Conservation (phyloP, 2,888 invertebrate species). For the Agrilus biguttatus region DNA sequence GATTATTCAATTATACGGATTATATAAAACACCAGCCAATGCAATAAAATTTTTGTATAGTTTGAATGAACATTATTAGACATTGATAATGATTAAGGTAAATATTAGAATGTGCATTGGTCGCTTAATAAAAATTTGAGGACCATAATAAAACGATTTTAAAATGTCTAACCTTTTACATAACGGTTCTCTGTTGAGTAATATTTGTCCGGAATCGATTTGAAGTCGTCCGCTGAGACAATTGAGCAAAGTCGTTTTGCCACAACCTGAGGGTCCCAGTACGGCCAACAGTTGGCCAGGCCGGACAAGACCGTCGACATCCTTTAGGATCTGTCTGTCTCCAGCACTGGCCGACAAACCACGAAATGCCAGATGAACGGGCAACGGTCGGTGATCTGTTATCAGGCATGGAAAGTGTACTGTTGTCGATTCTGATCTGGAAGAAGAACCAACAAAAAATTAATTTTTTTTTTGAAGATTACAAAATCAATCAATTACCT, state of each 20-base stretch:
- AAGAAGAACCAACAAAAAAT: slow-evolving; percentile 16
- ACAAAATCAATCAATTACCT: too few species aligned
- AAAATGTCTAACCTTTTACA: slow-evolving; percentile 14
- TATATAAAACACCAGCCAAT: too few species aligned
- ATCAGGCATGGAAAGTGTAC: slow-evolving; percentile 45
- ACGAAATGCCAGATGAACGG: slow-evolving; percentile 51
- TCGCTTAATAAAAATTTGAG: not conserved
- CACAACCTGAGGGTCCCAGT: slow-evolving; percentile 68
- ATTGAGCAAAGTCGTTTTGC: slow-evolving; percentile 67
- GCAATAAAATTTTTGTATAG: too few species aligned
- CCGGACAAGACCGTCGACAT: slow-evolving; percentile 58
- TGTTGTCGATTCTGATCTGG: slow-evolving; percentile 44
- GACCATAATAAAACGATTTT: not conserved
- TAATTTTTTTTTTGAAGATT: too few species aligned
- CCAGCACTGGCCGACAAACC: slow-evolving; percentile 41
- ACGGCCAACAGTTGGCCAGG: slow-evolving; percentile 68
- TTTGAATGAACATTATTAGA: too few species aligned
- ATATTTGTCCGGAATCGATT: slow-evolving; percentile 45
- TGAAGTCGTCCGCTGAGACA: slow-evolving; percentile 56
- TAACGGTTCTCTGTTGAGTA: slow-evolving; percentile 26
- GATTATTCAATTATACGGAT: too few species aligned
- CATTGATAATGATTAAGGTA: too few species aligned
- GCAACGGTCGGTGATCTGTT: slow-evolving; percentile 37
- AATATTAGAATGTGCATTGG: too few species aligned
- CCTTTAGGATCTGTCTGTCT: slow-evolving; percentile 44